Evolutionary conservation across 30 jellyfish, hydroid and myxozoan genomes (phyloP).

Genomic region (Chironex yamaguchii): DNA sequence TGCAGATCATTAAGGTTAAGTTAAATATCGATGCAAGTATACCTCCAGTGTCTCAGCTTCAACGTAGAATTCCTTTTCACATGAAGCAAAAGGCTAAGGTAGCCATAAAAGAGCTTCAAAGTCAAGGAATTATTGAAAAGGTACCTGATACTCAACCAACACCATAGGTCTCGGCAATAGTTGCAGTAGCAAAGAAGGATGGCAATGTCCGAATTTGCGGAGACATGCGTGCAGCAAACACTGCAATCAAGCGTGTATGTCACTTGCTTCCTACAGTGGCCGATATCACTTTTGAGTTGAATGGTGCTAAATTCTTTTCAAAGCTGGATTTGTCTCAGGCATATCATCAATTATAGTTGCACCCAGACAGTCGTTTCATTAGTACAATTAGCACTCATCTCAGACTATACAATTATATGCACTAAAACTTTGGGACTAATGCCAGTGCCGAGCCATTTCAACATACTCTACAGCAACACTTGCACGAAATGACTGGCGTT

Average conservation of each 20-base stretch:
- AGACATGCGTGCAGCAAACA: conserved; percentile 40
- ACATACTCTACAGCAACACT: not conserved
- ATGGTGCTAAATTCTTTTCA: conserved; percentile 34
- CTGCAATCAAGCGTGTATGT: conserved; percentile 22
- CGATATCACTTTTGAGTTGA: conserved; percentile 18
- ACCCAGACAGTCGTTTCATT: conserved; percentile 18
- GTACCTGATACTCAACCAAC: too few species aligned
- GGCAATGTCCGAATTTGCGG: conserved; percentile 5
- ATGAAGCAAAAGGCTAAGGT: too few species aligned
- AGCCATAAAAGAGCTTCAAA: too few species aligned
- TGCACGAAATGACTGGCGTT: not conserved
- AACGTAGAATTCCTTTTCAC: too few species aligned
- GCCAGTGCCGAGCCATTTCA: conserved; percentile 17
- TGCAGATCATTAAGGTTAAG: not conserved
- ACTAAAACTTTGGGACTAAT: not conserved
- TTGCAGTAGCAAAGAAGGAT: conserved; percentile 52
- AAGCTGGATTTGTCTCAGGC: conserved; percentile 24
- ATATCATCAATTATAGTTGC: conserved; percentile 29
- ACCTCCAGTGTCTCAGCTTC: conserved; percentile 32
- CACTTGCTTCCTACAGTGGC: conserved; percentile 49
- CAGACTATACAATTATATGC: conserved; percentile 1
- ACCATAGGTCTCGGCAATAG: too few species aligned
- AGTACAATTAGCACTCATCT: conserved; percentile 40
- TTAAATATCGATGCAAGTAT: not conserved
- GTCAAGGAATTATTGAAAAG: too few species aligned